phyloP scores from a whole-genome alignment of 2,113 vertebrate genomes.

The Petroica traversi region DNA sequence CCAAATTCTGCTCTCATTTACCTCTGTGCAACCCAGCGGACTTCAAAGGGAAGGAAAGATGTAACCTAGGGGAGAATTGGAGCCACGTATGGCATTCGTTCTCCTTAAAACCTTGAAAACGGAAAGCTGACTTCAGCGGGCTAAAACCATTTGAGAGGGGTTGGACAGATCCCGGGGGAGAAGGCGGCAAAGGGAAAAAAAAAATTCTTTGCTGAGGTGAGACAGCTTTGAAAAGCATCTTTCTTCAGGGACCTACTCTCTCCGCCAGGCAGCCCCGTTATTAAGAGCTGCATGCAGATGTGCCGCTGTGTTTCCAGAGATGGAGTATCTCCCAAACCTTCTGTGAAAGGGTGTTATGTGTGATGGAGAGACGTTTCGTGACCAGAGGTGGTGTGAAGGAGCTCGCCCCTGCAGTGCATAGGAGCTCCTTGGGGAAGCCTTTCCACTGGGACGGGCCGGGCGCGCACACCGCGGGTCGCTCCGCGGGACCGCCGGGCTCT shows the following conservation, averaged over 20 bases:
- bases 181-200: not conserved
- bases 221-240: conserved; percentile 31
- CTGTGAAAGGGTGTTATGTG: conserved; percentile 57
- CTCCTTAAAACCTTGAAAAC: not conserved
- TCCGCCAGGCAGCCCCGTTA: not conserved
- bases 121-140: not conserved
- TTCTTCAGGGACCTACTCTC: conserved; percentile 28
- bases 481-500: not conserved
- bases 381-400: conserved; percentile 38
- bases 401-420: not conserved
- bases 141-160: not conserved
- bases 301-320: conserved; percentile 61
- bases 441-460: not conserved
- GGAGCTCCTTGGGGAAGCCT: not conserved
- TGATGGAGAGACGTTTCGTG: conserved; percentile 56
- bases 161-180: not conserved
- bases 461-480: not conserved
- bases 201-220: not conserved
- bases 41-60: conserved; percentile 30
- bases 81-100: not conserved
- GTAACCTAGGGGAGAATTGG: conserved; percentile 23
- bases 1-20: not conserved
- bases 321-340: conserved; percentile 52
- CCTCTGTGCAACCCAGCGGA: not conserved
- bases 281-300: conserved; percentile 48